A percentile compares a stretch with the other conserved stretches of the same genome.
Conservation (phyloP, 2,888 invertebrate genomes). For the Tipula vernalis region DNA sequence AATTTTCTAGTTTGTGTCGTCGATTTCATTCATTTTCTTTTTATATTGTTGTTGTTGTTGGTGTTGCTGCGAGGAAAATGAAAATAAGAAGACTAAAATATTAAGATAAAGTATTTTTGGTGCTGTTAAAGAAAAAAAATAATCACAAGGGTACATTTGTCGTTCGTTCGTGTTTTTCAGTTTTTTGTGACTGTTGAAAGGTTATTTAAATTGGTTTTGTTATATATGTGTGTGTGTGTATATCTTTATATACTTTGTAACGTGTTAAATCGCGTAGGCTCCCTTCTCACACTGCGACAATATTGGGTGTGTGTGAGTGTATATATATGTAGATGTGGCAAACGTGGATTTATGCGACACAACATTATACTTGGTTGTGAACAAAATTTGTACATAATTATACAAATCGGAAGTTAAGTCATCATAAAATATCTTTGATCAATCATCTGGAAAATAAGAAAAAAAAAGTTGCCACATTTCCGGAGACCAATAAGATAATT, state of each 20-base stretch:
- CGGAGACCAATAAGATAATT: too few relatives aligned
- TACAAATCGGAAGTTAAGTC: too few relatives aligned
- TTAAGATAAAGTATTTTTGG: neutral
- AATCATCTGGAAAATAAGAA: too few relatives aligned
- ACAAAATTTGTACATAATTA: neutral
- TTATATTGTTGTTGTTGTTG: neutral
- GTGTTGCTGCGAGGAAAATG: neutral
- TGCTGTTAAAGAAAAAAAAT: neutral
- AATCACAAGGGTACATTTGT: neutral
- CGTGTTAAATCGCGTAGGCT: neutral
- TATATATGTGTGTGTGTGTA: neutral
- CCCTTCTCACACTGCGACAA: neutral
- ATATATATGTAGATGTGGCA: neutral
- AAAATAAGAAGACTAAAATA: neutral
- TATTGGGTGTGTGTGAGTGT: neutral
- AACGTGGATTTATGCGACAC: neutral
- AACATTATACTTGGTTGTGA: neutral
- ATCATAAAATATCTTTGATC: too few relatives aligned
- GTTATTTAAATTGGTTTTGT: neutral
- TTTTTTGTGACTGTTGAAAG: neutral
- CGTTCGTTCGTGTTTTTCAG: neutral
- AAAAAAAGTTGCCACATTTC: too few relatives aligned
- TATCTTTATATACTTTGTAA: neutral
- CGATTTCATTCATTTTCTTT: neutral
- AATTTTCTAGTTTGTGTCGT: neutral